A percentile compares a stretch with the other conserved stretches of the same genome.
Evolutionary conservation across 2,888 invertebrate genomes (phyloP).

Genomic region (Pegoplata infirma): DNA sequence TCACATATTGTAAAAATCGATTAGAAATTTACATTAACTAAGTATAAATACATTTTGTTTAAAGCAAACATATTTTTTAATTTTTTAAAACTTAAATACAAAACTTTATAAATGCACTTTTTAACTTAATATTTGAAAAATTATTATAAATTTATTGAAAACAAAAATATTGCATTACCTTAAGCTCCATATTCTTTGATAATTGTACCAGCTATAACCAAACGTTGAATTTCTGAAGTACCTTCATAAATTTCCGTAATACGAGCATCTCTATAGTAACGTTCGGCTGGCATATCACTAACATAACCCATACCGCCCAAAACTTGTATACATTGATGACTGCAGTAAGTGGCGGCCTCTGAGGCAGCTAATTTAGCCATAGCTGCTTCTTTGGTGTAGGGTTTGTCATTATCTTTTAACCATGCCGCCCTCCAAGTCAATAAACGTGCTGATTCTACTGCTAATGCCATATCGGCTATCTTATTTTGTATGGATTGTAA

Average conservation of each 20-base stretch:
- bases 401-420: constrained; percentile 89
- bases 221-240: constrained; percentile 95
- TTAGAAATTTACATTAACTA: too few relatives aligned
- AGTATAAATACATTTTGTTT: too few relatives aligned
- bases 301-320: constrained; percentile 97
- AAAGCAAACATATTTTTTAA: too few relatives aligned
- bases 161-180: neutral
- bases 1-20: too few relatives aligned
- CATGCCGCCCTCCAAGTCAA: constrained; percentile 95
- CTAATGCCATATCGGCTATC: constrained; percentile 93
- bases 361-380: constrained; percentile 98
- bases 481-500: constrained; percentile 95
- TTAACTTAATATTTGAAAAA: too few relatives aligned
- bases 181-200: constrained; percentile 83
- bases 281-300: constrained; percentile 95
- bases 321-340: constrained; percentile 94
- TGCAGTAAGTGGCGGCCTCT: constrained; percentile 93
- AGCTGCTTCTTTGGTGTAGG: constrained; percentile 95
- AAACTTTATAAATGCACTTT: too few relatives aligned
- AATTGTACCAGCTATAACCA: constrained; percentile 93
- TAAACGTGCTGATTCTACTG: constrained; percentile 89
- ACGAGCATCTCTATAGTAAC: constrained; percentile 96
- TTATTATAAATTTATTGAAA: too few relatives aligned
- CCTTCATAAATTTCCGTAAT: constrained; percentile 99
- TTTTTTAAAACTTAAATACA: too few relatives aligned